Evolutionary conservation across 2,797 vertebrate species (phyloP), one percentile per base, ranked within the genome.

Genomic region (Sarcoramphus papa): DNA sequence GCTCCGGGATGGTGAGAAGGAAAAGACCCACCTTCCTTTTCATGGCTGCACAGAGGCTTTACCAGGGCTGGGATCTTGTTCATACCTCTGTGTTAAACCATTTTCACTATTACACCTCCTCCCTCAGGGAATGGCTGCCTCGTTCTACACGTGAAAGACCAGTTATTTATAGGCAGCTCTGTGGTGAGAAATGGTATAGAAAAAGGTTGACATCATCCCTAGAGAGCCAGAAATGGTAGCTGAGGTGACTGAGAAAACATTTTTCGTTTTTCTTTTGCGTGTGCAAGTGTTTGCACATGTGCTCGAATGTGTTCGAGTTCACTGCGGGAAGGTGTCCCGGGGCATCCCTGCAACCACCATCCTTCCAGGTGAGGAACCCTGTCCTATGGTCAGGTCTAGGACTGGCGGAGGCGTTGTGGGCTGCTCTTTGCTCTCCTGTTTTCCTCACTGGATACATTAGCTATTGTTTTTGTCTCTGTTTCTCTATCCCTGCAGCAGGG

Each of bases 271-370:
- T 48, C 27, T 77, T 73, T 64, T 18, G 17, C 7, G 1, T 9
- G 8, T 35, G 56, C 22, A 35, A 77, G 35, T 12, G 28, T 75
- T 85, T 59, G 57, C 23, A 10, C 2, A 0, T 30, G 75, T 40
- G 65, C 51, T 47, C 10, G 5, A 25, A 8, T 0, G 0, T 1
- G 4, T n/a, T 17, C 6, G 23, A 28, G 30, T 43, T 53, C 20
- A 4, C 11, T 30, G 47, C 2, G 14, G 54, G 50, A 63, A 83
- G 59, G 18, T 28, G 50, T 54, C 73, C 33, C 24, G 20, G 24
- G 50, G 47, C 31, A 69, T 24, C 41, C 40, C 31, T 56, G 25
- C 31, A 37, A 5, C 7, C 9, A 28, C 24, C 1, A 0, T 20
- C 41, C 6, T 18, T 56, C 21, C 43, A 23, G 25, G 17, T 19